Conservation (phyloP, 2,888 invertebrate species). For the Torymus auratus region DNA sequence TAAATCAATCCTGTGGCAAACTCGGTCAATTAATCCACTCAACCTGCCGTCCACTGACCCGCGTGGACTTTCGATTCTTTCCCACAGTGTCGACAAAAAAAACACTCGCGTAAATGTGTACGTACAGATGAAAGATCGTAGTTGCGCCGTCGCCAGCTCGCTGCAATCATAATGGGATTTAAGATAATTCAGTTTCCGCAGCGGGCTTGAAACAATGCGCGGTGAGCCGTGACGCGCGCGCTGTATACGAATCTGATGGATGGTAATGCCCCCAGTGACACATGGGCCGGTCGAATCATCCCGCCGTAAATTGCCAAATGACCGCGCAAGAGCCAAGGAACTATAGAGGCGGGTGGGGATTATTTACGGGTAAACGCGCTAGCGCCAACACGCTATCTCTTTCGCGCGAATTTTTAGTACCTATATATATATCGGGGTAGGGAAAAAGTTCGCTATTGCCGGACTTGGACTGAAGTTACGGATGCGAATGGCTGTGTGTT, state of each 20-base stretch:
- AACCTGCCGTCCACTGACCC: too few relatives aligned
- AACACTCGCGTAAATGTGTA: too few relatives aligned
- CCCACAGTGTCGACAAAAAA: too few relatives aligned
- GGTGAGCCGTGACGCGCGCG: slow-evolving; percentile 60
- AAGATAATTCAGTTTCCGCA: slow-evolving; percentile 43
- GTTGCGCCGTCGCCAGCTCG: not conserved
- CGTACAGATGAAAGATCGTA: too few relatives aligned
- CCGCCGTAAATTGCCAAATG: slow-evolving; percentile 69
- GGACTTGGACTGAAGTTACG: too few relatives aligned
- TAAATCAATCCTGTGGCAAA: too few relatives aligned
- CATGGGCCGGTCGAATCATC: slow-evolving; percentile 69
- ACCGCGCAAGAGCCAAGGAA: slow-evolving; percentile 67
- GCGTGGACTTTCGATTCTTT: too few relatives aligned
- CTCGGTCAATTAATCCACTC: too few relatives aligned
- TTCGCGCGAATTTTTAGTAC: too few relatives aligned
- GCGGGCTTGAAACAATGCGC: slow-evolving; percentile 44
- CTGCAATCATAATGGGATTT: slow-evolving; percentile 37
- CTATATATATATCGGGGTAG: too few relatives aligned
- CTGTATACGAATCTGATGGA: slow-evolving; percentile 64
- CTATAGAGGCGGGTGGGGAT: slow-evolving; percentile 52
- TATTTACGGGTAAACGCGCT: slow-evolving; percentile 61
- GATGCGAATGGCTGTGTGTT: too few relatives aligned
- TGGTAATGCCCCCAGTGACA: slow-evolving; percentile 70
- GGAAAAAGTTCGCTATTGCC: too few relatives aligned
- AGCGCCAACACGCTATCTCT: slow-evolving; percentile 4